phyloP scores from a whole-genome alignment of 92 coral and sea anemone genomes.

The Paragorgia papillata region DNA sequence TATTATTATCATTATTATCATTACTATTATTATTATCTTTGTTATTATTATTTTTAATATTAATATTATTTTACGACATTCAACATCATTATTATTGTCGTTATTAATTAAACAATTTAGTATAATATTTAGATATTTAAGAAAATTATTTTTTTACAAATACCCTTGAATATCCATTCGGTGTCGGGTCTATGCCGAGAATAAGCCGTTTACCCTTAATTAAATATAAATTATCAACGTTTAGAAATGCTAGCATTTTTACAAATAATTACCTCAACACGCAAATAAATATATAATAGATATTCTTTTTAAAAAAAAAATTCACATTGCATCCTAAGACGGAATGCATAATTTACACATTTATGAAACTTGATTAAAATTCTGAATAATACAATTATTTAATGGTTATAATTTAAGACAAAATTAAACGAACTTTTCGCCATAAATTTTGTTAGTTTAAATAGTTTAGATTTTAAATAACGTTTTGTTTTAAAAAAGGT shows the following conservation, averaged over 20 bases:
- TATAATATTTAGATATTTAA: conserved; percentile 6
- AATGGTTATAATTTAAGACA: no score
- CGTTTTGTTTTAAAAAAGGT: no score
- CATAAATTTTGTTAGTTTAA: no score
- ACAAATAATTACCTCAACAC: background rate
- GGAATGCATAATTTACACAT: no score
- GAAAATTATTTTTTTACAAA: background rate
- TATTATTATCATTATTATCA: background rate
- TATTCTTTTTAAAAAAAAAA: no score
- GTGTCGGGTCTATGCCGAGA: conserved; percentile 29
- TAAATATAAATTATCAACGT: background rate
- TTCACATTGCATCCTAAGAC: no score
- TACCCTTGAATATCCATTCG: conserved; percentile 37
- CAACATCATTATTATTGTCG: background rate
- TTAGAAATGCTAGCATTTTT: background rate
- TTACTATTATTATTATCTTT: conserved; percentile 2
- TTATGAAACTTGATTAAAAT: no score
- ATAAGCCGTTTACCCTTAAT: conserved; percentile 41
- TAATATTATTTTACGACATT: background rate
- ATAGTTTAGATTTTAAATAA: no score
- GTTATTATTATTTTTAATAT: background rate
- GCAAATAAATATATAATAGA: background rate
- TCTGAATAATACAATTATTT: no score
- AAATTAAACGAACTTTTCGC: no score
- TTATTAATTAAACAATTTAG: background rate